Evolutionary conservation across 2,888 invertebrate species (phyloP), one percentile per base, ranked within the genome.

Genomic region (Tetrapedia diversipes): DNA sequence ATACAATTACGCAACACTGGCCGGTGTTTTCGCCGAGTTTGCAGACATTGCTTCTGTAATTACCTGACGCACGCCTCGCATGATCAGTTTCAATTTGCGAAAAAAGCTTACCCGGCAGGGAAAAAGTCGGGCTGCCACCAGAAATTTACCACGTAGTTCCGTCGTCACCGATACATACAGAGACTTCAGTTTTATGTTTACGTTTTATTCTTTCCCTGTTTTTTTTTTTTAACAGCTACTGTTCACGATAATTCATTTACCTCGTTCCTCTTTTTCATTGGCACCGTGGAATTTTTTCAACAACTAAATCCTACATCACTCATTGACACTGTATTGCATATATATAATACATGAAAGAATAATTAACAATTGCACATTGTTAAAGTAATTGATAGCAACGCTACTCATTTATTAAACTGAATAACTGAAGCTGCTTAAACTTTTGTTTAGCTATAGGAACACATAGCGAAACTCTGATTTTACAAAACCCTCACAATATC

Each of bases 11-110:
- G 47, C 64, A 56, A 22, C 49, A 7, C 14, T 24, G 37, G 39
- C 24, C 56, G 53, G 10, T 63, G 41, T 64, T 69, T 45, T 19
- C 60, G 34, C 2, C 66, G 29, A 73, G 66, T 70, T 82, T 64
- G 66, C 61, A 47, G 57, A 47, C 27, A 34, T 27, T 29, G 60
- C 51, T 72, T 64, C n/a, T 54, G 56, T 72, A 81, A 79, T 82
- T 76, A 72, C 51, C 51, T 56, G 61, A 60, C 54, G 63, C 72
- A 67, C 59, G 61, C 59, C 49, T 69, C 69, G 76, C 77, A 77
- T 70, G 77, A 77, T 76, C 77, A 77, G 77, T 77, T 76, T 76
- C 77, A 77, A 77, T 77, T 77, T 77, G 61, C 51, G 77, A 61
- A 61, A 76, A 76, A 76, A 65, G 70, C 77, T 76, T 76, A 70